Evolutionary conservation across 2,113 vertebrate genomes (phyloP).

Genomic region (Parus major): DNA sequence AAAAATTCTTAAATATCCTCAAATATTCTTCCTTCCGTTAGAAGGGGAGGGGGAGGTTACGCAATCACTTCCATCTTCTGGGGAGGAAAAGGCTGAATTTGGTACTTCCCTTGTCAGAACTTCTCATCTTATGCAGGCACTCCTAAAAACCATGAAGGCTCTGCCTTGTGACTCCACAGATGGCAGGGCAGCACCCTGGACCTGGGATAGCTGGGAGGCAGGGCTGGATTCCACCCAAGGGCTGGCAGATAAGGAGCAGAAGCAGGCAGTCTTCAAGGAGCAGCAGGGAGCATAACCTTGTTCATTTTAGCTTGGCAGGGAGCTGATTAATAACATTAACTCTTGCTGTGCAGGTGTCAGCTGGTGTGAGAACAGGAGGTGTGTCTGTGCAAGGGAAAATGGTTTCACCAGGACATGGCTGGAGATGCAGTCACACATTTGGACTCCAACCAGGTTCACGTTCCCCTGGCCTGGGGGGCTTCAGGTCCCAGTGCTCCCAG

Average conservation of each 20-base stretch:
- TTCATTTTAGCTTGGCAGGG: not conserved
- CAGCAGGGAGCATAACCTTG: not conserved
- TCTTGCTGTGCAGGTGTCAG: not conserved
- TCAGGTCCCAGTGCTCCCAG: not conserved
- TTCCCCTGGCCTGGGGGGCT: not conserved
- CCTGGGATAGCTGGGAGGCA: not conserved
- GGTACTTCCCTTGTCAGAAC: constrained; percentile 41
- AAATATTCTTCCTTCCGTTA: not conserved
- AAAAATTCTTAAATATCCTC: not conserved
- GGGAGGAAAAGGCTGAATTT: constrained; percentile 21
- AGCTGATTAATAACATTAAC: not conserved
- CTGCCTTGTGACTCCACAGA: not conserved
- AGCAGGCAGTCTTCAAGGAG: not conserved
- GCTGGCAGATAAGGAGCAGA: not conserved
- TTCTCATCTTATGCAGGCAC: not conserved
- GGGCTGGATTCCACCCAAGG: not conserved
- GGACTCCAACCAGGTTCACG: not conserved
- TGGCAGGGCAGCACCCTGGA: not conserved
- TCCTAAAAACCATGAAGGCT: not conserved
- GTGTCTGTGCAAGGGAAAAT: not conserved
- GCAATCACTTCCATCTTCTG: constrained; percentile 14
- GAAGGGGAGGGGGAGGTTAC: not conserved
- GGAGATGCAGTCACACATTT: not conserved
- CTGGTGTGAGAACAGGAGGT: constrained; percentile 10
- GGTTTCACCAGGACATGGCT: not conserved